These are phyloP conservation scores for Magallana gigas DNA, from an alignment of 1,140 invertebrate species.

Conservation along the genomic window DNA sequence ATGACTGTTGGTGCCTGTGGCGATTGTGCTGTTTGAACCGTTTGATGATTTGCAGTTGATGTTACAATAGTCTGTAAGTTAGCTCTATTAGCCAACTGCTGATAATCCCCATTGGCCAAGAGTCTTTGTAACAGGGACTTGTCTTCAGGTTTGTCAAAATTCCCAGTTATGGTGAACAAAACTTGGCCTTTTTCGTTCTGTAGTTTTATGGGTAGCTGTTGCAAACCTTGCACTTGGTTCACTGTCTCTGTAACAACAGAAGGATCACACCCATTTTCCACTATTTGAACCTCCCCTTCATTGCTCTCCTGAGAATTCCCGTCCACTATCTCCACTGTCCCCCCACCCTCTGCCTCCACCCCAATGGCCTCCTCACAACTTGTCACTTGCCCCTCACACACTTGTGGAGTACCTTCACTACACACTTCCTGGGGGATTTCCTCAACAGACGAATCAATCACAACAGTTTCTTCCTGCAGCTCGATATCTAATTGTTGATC, in stretches of 20 bases:
- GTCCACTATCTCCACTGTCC: background rate
- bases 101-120: background rate
- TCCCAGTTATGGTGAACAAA: background rate
- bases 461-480: background rate
- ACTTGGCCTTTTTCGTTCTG: background rate
- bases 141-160: background rate
- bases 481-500: background rate
- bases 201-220: background rate
- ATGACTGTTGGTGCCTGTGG: background rate
- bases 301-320: background rate
- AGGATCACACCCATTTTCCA: conserved; percentile 4
- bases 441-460: background rate
- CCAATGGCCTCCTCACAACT: background rate
- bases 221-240: background rate
- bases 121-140: background rate
- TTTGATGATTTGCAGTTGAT: background rate
- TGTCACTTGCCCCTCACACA: background rate
- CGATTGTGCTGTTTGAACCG: background rate
- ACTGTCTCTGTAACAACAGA: background rate
- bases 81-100: background rate
- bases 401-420: background rate
- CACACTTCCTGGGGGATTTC: too few relatives aligned
- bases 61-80: background rate
- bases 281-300: background rate
- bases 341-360: background rate